Evolutionary conservation across 23 tunicate species (phyloP), one percentile per base, ranked within the genome.

Genomic region (Trididemnum nubilum): DNA sequence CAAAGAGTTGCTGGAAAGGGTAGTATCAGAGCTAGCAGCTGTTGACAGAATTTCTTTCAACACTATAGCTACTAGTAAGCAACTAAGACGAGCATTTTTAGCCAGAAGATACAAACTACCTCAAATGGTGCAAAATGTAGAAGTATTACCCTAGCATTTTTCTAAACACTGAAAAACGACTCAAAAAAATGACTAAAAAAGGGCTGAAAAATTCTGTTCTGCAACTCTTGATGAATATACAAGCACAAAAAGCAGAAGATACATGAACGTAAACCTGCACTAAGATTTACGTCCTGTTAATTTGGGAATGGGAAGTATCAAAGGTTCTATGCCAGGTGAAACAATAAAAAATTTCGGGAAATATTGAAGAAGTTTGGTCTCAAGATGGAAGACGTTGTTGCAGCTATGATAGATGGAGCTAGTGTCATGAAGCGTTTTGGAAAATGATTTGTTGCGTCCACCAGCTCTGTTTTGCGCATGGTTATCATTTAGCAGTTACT

Each of bases 381-480:
- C 65, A 51, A 76, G 34, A 80, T 80, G 52, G 82, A 84, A 39
- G 74, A 84, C 34, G 76, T 84, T 76, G 88, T 76, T 34, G 88
- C 88, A 84, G 81, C 87, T 74, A 75, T 82, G 57, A 84, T 63
- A 84, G 82, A 76, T 84, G 82, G 88, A 40, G 82, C 88, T 84
- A 76, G 82, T 59, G 88, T 84, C 34, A 82, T 83, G 87, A 74
- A 83, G 71, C 75, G 87, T 54, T 84, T 72, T 52, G 86, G 80
- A 72, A 72, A 82, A 82, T 82, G 86, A 82, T 71, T 50, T 28
- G 49, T 71, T 82, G 79, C 65, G 49, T 82, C 51, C 86, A 72
- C 33, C 86, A 82, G 79, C 65, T 82, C 3, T 72, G 86, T 71
- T 82, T 71, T 82, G 79, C 67, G 65, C 86, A 71, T 82, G 86